A percentile compares a stretch with the other conserved stretches of the same genome.
Evolutionary conservation across 2,888 invertebrate genomes (phyloP).

Genomic region (Aphodius granarius): DNA sequence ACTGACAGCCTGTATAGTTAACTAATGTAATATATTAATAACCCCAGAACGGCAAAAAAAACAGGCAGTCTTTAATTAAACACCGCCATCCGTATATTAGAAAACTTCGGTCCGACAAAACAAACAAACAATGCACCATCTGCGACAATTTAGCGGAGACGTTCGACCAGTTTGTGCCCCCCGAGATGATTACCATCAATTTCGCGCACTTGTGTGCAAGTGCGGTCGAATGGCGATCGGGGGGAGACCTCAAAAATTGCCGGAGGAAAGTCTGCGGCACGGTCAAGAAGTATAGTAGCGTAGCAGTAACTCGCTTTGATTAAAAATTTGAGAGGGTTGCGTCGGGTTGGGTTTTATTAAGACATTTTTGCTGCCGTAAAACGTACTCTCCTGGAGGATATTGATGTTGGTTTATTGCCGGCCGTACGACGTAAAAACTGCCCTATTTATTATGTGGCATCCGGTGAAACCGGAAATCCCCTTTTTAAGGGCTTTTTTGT

Average conservation of each 20-base stretch:
- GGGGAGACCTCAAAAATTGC: not conserved
- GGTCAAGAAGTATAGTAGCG: not conserved
- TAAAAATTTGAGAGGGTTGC: constrained; percentile 4
- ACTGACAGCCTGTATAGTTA: too few relatives aligned
- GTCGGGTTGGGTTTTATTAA: constrained; percentile 7
- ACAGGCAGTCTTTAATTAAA: not conserved
- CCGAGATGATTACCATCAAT: not conserved
- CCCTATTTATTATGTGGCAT: not conserved
- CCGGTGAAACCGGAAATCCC: not conserved
- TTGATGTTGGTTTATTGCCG: constrained; percentile 11
- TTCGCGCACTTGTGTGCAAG: not conserved
- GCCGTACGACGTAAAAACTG: not conserved
- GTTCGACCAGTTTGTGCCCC: not conserved
- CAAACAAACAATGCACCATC: not conserved
- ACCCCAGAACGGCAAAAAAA: not conserved
- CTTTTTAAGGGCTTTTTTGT: not conserved
- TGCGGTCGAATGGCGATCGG: not conserved
- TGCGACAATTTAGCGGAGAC: not conserved
- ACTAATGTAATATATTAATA: too few relatives aligned
- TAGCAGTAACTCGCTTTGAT: constrained; percentile 10
- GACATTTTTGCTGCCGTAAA: constrained; percentile 9
- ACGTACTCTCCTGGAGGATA: constrained; percentile 3
- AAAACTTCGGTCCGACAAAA: not conserved
- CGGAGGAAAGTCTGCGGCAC: not conserved
- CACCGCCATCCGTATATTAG: not conserved